A percentile compares a stretch with the other conserved stretches of the same genome.
Conservation (phyloP, 2,113 vertebrate species). For the Turdus rufiventris region DNA sequence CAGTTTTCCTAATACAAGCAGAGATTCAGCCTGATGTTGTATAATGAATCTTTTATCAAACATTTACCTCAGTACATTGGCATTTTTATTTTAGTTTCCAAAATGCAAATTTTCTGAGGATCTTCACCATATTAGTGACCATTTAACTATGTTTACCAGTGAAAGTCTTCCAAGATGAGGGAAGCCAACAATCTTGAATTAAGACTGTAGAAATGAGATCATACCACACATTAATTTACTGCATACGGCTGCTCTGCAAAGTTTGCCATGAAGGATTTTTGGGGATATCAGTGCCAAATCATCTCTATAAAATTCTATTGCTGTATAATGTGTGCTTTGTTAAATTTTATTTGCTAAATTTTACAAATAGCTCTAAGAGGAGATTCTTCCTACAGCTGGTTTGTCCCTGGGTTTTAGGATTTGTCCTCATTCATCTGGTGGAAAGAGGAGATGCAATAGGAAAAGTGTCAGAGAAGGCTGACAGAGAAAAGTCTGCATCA, state of each 20-base stretch:
- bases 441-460: not conserved
- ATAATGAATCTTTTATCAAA: not conserved
- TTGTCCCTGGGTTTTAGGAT: not conserved
- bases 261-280: not conserved
- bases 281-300: not conserved
- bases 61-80: not conserved
- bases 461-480: not conserved
- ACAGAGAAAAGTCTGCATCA: not conserved
- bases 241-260: not conserved
- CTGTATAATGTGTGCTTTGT: not conserved
- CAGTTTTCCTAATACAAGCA: not conserved
- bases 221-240: constrained; percentile 33
- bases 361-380: not conserved
- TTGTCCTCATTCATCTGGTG: not conserved
- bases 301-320: not conserved
- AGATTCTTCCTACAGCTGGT: not conserved
- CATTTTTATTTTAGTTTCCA: constrained; percentile 11
- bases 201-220: constrained; percentile 13
- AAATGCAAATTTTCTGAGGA: constrained; percentile 18
- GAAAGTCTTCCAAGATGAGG: not conserved
- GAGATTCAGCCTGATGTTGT: not conserved
- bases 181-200: not conserved
- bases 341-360: not conserved
- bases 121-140: not conserved
- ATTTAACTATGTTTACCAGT: not conserved